Base-by-base conservation (phyloP, 1,140 invertebrate genomes). In the Dolichoris vasculosae region DNA sequence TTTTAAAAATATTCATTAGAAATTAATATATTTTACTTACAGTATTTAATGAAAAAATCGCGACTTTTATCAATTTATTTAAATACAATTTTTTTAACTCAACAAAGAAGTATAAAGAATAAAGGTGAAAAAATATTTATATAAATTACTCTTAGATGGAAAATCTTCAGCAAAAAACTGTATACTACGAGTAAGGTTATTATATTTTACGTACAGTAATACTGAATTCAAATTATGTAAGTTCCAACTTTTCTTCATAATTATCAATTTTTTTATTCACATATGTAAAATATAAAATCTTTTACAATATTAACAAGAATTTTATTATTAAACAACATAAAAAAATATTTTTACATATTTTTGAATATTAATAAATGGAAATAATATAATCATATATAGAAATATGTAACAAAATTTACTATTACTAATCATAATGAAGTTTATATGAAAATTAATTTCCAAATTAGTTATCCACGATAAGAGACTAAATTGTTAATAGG, bases 261-360 rank as follows among this genome's bases (percentile, higher is more conserved):
- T 26, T 73, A 43, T 73, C 38, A 8, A n/a, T 43, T 73, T 73
- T 73, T 43, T 26, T 73, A 73, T 73, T 73, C 69, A 73, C 43
- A 11, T 43, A 73, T 73, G 69, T 73, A 73, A 73, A 73, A 73
- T 43, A 73, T 73, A 43, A 23, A 73, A 43, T 73, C n/a, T n/a
- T 43, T 73, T 73, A 32, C 13, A 73, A 59, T 59, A 59, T 59
- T 59, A 59, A 69, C 40, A 35, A 20, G n/a, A n/a, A n/a, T n/a
- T n/a, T n/a, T n/a, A n/a, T n/a, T n/a, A n/a, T n/a, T n/a, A n/a
- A n/a, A n/a, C n/a, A n/a, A n/a, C n/a, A n/a, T n/a, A n/a, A n/a
- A n/a, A n/a, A n/a, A n/a, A n/a, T n/a, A n/a, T n/a, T n/a, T n/a
- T n/a, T n/a, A n/a, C n/a, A n/a, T 73, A 43, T n/a, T 43, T 73